Percentiles rank a stretch among this genome's conserved stretches.
These are phyloP conservation scores for Bos taurus DNA, from an alignment of 2,113 vertebrate genomes.

Conservation along the genomic window DNA sequence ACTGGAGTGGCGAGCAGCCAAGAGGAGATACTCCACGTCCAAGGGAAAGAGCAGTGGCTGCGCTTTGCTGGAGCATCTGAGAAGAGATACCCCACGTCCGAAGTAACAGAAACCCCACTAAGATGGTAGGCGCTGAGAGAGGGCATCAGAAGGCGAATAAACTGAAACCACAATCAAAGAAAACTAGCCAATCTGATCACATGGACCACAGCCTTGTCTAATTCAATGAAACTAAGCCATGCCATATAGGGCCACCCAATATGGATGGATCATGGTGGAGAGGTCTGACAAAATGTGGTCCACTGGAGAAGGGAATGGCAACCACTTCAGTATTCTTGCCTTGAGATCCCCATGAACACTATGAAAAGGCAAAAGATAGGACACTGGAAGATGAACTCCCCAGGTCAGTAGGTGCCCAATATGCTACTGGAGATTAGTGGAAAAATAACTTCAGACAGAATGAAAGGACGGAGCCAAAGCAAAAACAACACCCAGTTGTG, in stretches of 20 bases:
- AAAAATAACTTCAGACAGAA: background rate
- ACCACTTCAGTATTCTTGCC: background rate
- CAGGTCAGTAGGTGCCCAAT: background rate
- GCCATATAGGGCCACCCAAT: background rate
- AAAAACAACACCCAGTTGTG: background rate
- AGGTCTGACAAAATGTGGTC: background rate
- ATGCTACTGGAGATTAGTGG: background rate
- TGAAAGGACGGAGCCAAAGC: background rate
- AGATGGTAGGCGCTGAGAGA: background rate
- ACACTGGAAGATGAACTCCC: background rate
- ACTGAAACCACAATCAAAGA: background rate
- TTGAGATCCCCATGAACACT: background rate
- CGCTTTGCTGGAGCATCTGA: fast-evolving
- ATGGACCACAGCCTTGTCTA: background rate
- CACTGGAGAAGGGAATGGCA: background rate
- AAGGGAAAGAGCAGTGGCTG: background rate
- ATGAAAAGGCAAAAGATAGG: background rate
- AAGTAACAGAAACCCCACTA: background rate
- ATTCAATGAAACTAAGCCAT: background rate
- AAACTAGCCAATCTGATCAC: background rate
- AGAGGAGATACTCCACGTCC: fast-evolving
- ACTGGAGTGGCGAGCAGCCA: fast-evolving
- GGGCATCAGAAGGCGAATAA: background rate
- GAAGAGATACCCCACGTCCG: fast-evolving
- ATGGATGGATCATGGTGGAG: background rate